Conservation (phyloP, 1,140 invertebrate genomes). For the Nasonia longicornis region DNA sequence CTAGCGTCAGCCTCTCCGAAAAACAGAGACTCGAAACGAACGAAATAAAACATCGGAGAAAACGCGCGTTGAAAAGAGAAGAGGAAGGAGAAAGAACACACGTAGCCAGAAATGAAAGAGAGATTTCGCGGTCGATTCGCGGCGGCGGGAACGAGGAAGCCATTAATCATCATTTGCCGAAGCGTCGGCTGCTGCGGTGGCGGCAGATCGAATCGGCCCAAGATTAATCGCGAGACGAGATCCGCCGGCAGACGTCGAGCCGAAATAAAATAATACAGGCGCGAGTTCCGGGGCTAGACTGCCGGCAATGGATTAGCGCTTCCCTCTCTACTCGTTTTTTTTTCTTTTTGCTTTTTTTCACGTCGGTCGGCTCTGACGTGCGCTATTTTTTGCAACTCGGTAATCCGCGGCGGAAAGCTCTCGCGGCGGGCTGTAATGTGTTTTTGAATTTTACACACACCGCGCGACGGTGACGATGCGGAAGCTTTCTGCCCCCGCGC, state of each 20-base stretch:
- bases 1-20: not conserved
- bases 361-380: not conserved
- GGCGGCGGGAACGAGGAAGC: constrained; percentile 48
- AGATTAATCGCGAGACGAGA: constrained; percentile 60
- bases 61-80: not conserved
- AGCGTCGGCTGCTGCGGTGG: constrained; percentile 53
- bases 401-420: not conserved
- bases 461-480: too few relatives aligned
- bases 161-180: constrained; percentile 66
- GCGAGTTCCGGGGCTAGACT: not conserved
- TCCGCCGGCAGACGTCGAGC: constrained; percentile 30
- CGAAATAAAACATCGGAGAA: not conserved
- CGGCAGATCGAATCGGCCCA: constrained; percentile 52
- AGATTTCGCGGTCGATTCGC: constrained; percentile 50
- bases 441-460: too few relatives aligned
- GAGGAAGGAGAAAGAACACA: not conserved
- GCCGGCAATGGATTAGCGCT: not conserved
- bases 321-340: not conserved
- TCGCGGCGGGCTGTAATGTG: too few relatives aligned
- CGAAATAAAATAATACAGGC: constrained; percentile 45
- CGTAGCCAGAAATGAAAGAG: constrained; percentile 45
- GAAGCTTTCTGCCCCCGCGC: too few relatives aligned
- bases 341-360: too few relatives aligned
- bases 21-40: not conserved
- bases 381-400: not conserved